phyloP scores from a whole-genome alignment of 2,888 invertebrate species.

The Crematogaster levior region DNA sequence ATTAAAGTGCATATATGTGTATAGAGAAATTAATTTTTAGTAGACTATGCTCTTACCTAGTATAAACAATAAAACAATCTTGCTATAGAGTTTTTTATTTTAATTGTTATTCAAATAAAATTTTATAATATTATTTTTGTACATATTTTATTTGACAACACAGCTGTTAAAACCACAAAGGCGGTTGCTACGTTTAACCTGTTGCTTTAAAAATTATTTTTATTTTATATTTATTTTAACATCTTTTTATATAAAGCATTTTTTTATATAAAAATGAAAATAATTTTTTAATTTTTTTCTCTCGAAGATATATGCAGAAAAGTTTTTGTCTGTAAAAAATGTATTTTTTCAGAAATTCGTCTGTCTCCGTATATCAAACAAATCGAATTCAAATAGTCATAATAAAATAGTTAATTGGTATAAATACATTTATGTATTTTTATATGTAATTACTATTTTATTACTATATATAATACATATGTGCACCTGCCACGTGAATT shows the following conservation, averaged over 20 bases:
- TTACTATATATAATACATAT: too few relatives aligned
- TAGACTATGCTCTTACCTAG: not conserved
- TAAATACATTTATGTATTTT: not conserved
- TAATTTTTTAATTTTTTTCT: not conserved
- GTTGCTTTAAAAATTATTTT: constrained; percentile 35
- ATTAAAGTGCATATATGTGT: not conserved
- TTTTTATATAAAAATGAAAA: not conserved
- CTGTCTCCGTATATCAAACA: not conserved
- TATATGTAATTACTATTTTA: not conserved
- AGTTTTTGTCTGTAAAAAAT: not conserved
- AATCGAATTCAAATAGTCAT: not conserved
- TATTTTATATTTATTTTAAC: constrained; percentile 23
- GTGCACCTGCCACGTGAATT: not conserved
- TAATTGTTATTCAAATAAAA: not conserved
- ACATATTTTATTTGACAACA: not conserved
- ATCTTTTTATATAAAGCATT: too few relatives aligned
- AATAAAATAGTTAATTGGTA: not conserved
- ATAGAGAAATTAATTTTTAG: not conserved
- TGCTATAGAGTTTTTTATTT: not conserved
- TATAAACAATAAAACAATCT: not conserved
- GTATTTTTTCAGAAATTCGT: not conserved
- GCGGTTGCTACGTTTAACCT: not conserved
- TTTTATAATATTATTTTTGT: constrained; percentile 7
- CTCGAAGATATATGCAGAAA: not conserved
- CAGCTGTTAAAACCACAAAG: not conserved